These are phyloP conservation scores for Neosilurus hyrtlii DNA, from an alignment of 2,797 vertebrate genomes.

Conservation along the genomic window DNA sequence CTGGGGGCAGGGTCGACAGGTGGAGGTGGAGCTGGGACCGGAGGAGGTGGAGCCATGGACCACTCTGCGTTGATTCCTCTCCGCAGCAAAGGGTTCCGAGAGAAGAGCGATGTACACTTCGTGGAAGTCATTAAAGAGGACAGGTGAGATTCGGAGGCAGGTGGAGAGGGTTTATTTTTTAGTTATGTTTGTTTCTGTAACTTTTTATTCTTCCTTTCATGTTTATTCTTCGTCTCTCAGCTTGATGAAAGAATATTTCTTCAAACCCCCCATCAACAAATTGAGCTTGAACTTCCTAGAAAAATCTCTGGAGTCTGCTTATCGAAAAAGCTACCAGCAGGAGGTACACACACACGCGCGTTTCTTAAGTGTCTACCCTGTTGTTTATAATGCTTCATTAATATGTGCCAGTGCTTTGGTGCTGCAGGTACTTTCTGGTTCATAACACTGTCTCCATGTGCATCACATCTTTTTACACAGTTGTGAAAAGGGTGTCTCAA, in stretches of 20 bases:
- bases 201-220: neutral
- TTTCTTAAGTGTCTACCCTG: neutral
- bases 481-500: no score
- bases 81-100: constrained; percentile 88
- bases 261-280: constrained; percentile 97
- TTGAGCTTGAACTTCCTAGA: constrained; percentile 95
- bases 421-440: neutral
- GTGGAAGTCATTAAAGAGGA: constrained; percentile 97
- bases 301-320: constrained; percentile 83
- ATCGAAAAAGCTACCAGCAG: constrained; percentile 90
- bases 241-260: constrained; percentile 98
- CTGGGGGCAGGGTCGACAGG: constrained; percentile 69
- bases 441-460: neutral
- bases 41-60: constrained; percentile 76
- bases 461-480: no score
- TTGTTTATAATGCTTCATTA: neutral
- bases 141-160: constrained; percentile 76
- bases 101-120: constrained; percentile 94
- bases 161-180: neutral
- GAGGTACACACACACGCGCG: constrained; percentile 78
- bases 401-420: neutral
- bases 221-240: constrained; percentile 62
- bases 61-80: constrained; percentile 91
- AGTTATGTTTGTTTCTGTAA: neutral
- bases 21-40: constrained; percentile 56